Evolutionary conservation across 1,140 invertebrate genomes (phyloP).

Genomic region (Periplaneta americana): DNA sequence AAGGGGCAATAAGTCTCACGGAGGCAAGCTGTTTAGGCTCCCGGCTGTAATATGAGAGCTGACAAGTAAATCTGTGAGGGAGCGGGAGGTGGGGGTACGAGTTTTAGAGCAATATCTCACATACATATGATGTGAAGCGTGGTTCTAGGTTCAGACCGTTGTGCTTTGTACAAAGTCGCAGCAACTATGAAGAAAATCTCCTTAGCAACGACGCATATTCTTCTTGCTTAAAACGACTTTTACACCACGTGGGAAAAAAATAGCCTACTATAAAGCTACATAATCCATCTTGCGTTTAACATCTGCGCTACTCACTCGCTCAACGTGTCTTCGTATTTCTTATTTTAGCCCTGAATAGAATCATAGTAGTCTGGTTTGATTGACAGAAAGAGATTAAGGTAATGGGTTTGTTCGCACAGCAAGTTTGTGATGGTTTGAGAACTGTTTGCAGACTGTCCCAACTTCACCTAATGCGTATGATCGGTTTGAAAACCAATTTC

Average conservation of each 20-base stretch:
- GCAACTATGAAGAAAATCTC: background rate
- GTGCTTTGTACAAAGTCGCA: background rate
- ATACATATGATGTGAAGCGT: background rate
- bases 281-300: too few relatives aligned
- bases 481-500: too few relatives aligned
- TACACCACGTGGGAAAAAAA: background rate
- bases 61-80: background rate
- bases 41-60: background rate
- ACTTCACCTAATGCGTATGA: too few relatives aligned
- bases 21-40: background rate
- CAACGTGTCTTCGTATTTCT: too few relatives aligned
- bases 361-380: too few relatives aligned
- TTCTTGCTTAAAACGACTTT: background rate
- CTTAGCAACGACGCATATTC: background rate
- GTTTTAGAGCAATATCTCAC: background rate
- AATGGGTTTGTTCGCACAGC: too few relatives aligned
- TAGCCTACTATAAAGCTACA: background rate
- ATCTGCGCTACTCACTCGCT: too few relatives aligned
- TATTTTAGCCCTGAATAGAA: too few relatives aligned
- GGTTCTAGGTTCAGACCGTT: background rate
- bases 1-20: background rate
- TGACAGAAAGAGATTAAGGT: too few relatives aligned
- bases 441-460: too few relatives aligned
- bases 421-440: too few relatives aligned
- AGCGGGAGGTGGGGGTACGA: background rate